Base-by-base conservation (phyloP, 2,797 vertebrate genomes). In the Helostoma temminkii region DNA sequence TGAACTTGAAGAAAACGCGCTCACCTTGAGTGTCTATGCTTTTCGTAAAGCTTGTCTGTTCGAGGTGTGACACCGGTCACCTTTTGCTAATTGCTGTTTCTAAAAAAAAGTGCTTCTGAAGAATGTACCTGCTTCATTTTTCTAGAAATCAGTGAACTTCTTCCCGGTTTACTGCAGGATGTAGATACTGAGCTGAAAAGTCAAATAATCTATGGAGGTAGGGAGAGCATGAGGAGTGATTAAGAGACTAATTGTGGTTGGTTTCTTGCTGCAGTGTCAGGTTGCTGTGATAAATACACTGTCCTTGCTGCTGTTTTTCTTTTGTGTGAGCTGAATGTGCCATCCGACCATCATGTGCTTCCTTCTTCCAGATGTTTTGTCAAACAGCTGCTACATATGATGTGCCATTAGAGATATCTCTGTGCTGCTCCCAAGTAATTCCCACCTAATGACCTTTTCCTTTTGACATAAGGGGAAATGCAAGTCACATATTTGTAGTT, bases 361-460 rank as follows among this genome's bases (percentile, higher is more conserved):
- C 56, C 58, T 65, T 71, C 49, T 48, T 52, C 7, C 37, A 48
- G 65, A 69, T 11, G 28, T 49, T 66, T 58, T 66, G 43, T 60
- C 60, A 28, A 65, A 41, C 45, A 10, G 80, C 73, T 83, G 77
- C 82, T 86, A 76, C 59, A 47, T 81, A 57, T 73, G 36, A 54
- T 21, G 79, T 87, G 82, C 88, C 88, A 88, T 82, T 82, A 77
- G 69, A 83, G 66, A 71, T 58, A 28, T 72, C 25, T 36, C 25
- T 48, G 30, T 50, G 18, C 9, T 15, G 16, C 22, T 16, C 37
- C 46, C 25, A 26, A 28, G 30, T n/a, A 7, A 25, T 28, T 28
- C 28, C 36, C 22, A 7, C 9, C 16, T 10, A 46, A 43, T 37
- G 2, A 43, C 58, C 21, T 18, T 30, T 22, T 58, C 10, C 22